Evolutionary conservation across 2,888 invertebrate genomes (phyloP), one percentile per base, ranked within the genome.

Genomic region (Yponomeuta cagnagella): DNA sequence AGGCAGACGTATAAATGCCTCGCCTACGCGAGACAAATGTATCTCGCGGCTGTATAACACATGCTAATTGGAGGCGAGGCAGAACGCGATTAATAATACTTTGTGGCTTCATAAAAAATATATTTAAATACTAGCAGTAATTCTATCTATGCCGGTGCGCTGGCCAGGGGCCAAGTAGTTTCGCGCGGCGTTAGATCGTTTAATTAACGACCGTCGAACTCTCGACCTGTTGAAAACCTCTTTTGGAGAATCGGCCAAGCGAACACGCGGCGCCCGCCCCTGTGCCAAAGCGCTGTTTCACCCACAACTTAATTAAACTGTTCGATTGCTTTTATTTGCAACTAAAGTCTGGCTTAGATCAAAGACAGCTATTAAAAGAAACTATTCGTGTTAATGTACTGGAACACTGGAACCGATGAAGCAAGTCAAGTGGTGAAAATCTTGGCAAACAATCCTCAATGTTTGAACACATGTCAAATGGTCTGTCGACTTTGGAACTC

Each of bases 121-220:
- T 80, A 78, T 78, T 79, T 75, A 78, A 82, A 82, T 76, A 80
- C 80, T 78, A 82, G 86, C 86, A 84, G 85, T 82, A 86, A 85
- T 89, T 89, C 88, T 86, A 88, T 89, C 86, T 87, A 89, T 87
- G 86, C 82, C 79, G 77, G 77, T 79, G 76, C 76, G 82, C 82
- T 90, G 90, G 90, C 85, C 76, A 77, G 79, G 77, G 73, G 85
- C 90, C 90, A 90, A 84, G 79, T 82, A 81, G 81, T 82, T 84
- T 83, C 80, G 82, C 82, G 80, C 82, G 86, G 84, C 88, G 10
- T 88, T 86, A 87, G 88, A 89, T 86, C 88, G 87, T 90, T 89
- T 90, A 90, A 91, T 91, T 90, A 90, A 90, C 89, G 89, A 88
- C 79, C 89, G 86, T 85, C 86, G 87, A 90, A 90, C 90, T 90